Evolutionary conservation across 1,140 invertebrate genomes (phyloP).

Genomic region (Euura saliciscinereae): DNA sequence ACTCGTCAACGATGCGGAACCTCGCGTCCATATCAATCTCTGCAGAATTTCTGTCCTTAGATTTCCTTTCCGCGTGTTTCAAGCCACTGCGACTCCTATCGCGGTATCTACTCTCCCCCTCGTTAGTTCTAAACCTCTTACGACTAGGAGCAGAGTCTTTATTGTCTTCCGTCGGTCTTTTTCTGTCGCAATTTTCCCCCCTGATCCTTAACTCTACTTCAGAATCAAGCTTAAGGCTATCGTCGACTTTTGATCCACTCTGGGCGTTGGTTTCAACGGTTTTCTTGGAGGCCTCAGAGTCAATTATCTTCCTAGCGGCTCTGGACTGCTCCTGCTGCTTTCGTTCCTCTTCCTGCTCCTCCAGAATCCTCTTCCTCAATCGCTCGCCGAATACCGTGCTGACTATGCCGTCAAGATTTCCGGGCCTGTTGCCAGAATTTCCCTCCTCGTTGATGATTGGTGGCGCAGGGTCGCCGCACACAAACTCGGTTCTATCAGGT

Average conservation of each 20-base stretch:
- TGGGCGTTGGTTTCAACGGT: slow-evolving; percentile 14
- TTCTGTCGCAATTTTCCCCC: neutral
- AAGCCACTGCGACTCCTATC: neutral
- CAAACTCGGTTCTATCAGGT: neutral
- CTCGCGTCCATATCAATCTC: neutral
- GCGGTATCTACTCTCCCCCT: neutral
- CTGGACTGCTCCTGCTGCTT: slow-evolving; percentile 15
- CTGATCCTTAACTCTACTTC: too few relatives aligned
- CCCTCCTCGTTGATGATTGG: slow-evolving; percentile 13
- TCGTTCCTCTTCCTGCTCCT: slow-evolving; percentile 30
- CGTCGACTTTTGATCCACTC: neutral
- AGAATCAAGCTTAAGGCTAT: neutral
- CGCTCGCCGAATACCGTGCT: slow-evolving; percentile 46
- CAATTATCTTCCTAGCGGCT: neutral
- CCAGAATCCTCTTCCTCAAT: slow-evolving; percentile 37
- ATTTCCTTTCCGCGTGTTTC: neutral
- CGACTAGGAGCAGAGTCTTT: neutral
- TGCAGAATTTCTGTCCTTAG: neutral
- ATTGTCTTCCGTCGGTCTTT: neutral
- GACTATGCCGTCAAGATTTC: slow-evolving; percentile 12
- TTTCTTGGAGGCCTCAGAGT: neutral
- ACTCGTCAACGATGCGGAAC: neutral
- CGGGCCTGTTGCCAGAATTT: slow-evolving; percentile 26
- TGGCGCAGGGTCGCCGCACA: neutral
- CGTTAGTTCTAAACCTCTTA: neutral